Evolutionary conservation across 37 sponge, comb jelly and placozoan genomes (phyloP).

Genomic region (Oscarella lobularis): DNA sequence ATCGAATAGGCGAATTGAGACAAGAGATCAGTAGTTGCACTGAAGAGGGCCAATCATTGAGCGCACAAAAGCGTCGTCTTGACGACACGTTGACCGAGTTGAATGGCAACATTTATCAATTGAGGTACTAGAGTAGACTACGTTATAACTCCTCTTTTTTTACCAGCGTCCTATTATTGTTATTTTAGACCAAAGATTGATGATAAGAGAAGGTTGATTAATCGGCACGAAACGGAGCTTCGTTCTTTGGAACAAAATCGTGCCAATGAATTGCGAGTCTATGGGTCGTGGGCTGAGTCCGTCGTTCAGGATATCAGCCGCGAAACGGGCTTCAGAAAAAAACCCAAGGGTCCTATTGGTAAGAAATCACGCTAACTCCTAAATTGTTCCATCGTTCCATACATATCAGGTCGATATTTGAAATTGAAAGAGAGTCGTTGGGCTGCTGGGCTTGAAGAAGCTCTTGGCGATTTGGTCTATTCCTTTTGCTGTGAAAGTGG

Average conservation of each 20-base stretch:
- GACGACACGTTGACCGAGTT: no score
- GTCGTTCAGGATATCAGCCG: constrained; percentile 2
- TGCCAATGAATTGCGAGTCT: neutral
- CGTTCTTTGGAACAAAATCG: neutral
- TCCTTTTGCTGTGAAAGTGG: constrained; percentile 8
- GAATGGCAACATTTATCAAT: no score
- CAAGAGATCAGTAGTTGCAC: no score
- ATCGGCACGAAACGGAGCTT: neutral
- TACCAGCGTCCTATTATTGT: no score
- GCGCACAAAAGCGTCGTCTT: no score
- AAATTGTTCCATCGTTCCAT: neutral
- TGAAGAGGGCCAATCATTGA: no score
- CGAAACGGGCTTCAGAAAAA: constrained; percentile 9
- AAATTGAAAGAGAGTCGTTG: constrained; percentile 16
- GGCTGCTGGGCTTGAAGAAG: constrained; percentile 14
- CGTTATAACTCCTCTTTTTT: no score
- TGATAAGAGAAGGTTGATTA: no score
- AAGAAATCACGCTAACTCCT: neutral
- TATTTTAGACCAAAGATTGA: no score
- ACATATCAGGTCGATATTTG: constrained; percentile 14
- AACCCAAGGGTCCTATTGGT: constrained; percentile 24
- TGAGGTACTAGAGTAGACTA: no score
- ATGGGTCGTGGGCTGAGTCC: neutral
- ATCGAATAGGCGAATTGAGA: no score
- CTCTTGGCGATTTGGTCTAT: neutral